phyloP scores from a whole-genome alignment of 2,113 vertebrate species.

The Lycaon pictus region DNA sequence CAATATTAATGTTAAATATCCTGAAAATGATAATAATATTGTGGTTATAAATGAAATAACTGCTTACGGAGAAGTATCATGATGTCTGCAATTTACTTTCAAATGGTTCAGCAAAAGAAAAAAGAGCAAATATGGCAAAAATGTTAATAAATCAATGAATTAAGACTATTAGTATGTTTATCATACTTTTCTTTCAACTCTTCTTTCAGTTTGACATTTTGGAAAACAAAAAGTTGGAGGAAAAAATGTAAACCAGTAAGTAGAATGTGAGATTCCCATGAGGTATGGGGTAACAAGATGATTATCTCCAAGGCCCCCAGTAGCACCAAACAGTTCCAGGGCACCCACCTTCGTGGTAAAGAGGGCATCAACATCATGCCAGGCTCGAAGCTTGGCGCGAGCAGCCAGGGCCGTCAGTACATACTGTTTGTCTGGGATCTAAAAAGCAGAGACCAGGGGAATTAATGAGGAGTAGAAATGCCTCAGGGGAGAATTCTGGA shows the following conservation, averaged over 20 bases:
- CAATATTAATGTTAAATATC: neutral
- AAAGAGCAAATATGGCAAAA: neutral
- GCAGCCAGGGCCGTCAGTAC: constrained; percentile 95
- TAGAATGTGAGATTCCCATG: neutral
- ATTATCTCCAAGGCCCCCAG: neutral
- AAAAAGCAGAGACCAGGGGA: constrained; percentile 75
- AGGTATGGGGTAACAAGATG: neutral
- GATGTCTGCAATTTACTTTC: neutral
- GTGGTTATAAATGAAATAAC: neutral
- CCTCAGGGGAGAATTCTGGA: neutral
- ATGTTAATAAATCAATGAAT: neutral
- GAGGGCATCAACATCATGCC: constrained; percentile 95
- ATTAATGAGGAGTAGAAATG: constrained; percentile 29
- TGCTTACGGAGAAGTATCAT: neutral
- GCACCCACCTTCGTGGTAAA: constrained; percentile 92
- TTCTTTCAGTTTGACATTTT: constrained; percentile 39
- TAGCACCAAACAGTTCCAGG: neutral
- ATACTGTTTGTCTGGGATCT: constrained; percentile 98
- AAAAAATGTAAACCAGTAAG: neutral
- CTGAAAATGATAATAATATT: neutral
- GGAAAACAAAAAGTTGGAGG: constrained; percentile 21
- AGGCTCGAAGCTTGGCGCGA: constrained; percentile 94
- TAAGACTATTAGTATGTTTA: neutral
- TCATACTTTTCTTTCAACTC: constrained; percentile 19
- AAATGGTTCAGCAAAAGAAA: constrained; percentile 32